Evolutionary conservation across 2,888 invertebrate genomes (phyloP), one percentile per base, ranked within the genome.

Genomic region (Caenorhabditis panamensis): DNA sequence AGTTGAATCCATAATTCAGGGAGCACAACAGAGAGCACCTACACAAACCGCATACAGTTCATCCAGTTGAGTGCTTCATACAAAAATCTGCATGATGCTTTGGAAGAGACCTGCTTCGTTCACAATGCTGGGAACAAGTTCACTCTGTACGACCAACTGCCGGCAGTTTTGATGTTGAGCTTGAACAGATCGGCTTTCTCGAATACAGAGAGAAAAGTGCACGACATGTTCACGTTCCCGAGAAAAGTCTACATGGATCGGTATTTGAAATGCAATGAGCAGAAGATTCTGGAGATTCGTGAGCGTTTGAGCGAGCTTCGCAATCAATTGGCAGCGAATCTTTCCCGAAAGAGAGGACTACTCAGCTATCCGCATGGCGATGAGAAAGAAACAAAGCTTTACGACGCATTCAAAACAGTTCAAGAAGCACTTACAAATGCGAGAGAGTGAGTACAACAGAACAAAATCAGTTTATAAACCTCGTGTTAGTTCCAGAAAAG

Each of bases 61-160:
- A 66, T 78, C 31, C 20, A 59, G 13, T 41, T 72, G 9, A 72
- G 62, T 44, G 61, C 67, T 4, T 44, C 53, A 1, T 80, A 66
- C 37, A 66, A 66, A 11, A 66, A 80, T 31, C 69, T 84, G 1
- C 82, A 84, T 66, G 84, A 82, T 22, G 84, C 82, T 0, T 56
- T 84, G 1, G 84, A 82, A 47, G 63, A 79, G 13, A n/a, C n/a
- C n/a, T n/a, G 36, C 20, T 11, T 68, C 72, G 0, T 79, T 18
- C 16, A n/a, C 11, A 26, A n/a, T 11, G 13, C 24, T 20, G 22
- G n/a, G n/a, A n/a, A 2, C 13, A 11, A n/a, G n/a, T n/a, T 22
- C 20, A 31, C 28, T 28, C 37, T 54, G 67, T 64, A 66, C 26
- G 77, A 77, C 1, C 22, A 18, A 5, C 47, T 82, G 1, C 82